A percentile compares a stretch with the other conserved stretches of the same genome.
Evolutionary conservation across 2,888 invertebrate genomes (phyloP).

Genomic region (Punctoribates punctum): DNA sequence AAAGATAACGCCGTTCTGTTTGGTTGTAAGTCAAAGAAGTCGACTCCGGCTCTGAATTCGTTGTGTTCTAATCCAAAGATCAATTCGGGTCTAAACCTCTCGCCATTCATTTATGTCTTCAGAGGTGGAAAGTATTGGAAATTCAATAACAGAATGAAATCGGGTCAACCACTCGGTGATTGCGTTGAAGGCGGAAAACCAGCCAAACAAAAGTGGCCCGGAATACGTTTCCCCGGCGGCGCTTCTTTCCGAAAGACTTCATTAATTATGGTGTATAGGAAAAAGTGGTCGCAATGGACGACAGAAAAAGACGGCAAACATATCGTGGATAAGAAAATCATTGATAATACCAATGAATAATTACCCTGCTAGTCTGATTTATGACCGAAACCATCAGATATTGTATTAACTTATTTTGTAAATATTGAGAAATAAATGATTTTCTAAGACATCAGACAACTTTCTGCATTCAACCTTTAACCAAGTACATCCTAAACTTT

Average conservation of each 20-base stretch:
- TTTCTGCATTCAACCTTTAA: no score
- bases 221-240: conserved; percentile 17
- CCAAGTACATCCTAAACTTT: no score
- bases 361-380: no score
- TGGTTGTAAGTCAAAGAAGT: not conserved
- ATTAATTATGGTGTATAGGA: conserved; percentile 11
- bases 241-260: not conserved
- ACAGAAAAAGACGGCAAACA: no score
- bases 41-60: not conserved
- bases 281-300: no score
- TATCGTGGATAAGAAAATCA: no score
- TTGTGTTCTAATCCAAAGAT: not conserved
- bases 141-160: not conserved
- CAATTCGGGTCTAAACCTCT: not conserved
- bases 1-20: conserved; percentile 13
- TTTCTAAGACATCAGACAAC: no score
- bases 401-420: no score
- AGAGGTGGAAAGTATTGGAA: not conserved
- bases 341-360: no score
- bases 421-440: no score
- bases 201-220: conserved; percentile 4
- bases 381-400: no score
- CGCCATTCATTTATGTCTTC: not conserved
- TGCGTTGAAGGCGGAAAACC: not conserved
- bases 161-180: not conserved